These are phyloP conservation scores for Limnodromus scolopaceus DNA, from an alignment of 2,797 vertebrate species.

Conservation along the genomic window DNA sequence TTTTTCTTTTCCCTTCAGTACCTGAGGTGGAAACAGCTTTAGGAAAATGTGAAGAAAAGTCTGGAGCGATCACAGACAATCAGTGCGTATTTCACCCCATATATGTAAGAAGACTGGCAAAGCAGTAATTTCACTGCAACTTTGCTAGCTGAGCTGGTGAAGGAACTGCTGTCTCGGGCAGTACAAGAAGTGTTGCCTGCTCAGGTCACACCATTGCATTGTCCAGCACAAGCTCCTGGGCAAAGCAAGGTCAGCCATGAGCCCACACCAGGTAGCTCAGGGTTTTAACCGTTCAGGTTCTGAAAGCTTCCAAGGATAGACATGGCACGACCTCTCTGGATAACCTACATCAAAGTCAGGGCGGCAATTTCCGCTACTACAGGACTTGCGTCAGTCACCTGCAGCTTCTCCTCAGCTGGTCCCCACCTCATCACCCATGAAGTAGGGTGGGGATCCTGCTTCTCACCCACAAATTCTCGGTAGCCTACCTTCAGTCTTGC, in stretches of 20 bases:
- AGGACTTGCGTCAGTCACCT: background rate
- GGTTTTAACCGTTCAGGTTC: background rate
- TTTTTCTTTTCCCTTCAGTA: background rate
- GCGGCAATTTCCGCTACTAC: background rate
- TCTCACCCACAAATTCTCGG: background rate
- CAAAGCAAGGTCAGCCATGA: background rate
- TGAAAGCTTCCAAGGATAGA: background rate
- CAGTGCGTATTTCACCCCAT: fast-evolving
- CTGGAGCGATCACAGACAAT: background rate
- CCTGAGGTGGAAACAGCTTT: background rate
- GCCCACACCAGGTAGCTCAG: background rate
- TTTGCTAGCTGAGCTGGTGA: background rate
- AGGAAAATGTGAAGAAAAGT: background rate
- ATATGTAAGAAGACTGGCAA: background rate
- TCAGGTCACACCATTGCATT: background rate
- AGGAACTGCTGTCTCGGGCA: background rate
- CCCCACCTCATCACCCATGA: background rate
- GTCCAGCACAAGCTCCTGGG: background rate
- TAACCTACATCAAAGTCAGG: background rate
- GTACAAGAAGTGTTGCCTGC: background rate
- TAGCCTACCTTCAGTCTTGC: background rate
- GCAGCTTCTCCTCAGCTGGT: background rate
- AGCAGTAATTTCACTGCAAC: background rate
- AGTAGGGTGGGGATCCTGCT: background rate
- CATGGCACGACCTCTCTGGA: background rate